Evolutionary conservation across 2,797 vertebrate genomes (phyloP).

Genomic region (Ambastaia sidthimunki): DNA sequence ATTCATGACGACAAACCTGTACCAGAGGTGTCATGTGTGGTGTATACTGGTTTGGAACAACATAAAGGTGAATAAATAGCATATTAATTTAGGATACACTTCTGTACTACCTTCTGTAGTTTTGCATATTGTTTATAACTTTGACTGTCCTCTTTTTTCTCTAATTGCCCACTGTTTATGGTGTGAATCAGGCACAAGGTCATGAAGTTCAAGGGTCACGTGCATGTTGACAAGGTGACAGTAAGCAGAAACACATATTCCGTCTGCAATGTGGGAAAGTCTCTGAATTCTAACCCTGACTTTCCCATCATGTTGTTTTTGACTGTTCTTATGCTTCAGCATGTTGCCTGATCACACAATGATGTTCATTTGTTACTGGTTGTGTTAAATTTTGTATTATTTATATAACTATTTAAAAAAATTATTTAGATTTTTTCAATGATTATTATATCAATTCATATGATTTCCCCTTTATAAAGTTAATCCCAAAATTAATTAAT

Average conservation of each 20-base stretch:
- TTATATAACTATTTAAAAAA: not conserved
- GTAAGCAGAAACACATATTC: constrained; percentile 68
- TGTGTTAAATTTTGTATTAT: not conserved
- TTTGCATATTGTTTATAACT: not conserved
- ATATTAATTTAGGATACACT: too few relatives aligned
- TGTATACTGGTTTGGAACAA: too few relatives aligned
- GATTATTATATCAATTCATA: too few relatives aligned
- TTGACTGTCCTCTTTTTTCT: not conserved
- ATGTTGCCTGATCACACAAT: constrained; percentile 62
- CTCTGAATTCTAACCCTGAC: constrained; percentile 65
- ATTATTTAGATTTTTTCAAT: not conserved
- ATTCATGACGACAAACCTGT: too few relatives aligned
- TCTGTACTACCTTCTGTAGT: too few relatives aligned
- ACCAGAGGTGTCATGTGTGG: too few relatives aligned
- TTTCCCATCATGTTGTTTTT: constrained; percentile 52
- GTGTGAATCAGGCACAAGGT: constrained; percentile 28
- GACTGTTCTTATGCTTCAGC: constrained; percentile 57
- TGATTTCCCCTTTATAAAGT: too few relatives aligned
- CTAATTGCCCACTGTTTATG: not conserved
- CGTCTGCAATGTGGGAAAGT: constrained; percentile 72
- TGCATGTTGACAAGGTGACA: constrained; percentile 67
- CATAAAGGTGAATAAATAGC: too few relatives aligned
- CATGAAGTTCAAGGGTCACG: constrained; percentile 50
- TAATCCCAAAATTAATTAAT: too few relatives aligned
- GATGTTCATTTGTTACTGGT: not conserved